phyloP scores from a whole-genome alignment of 2,888 invertebrate genomes.

The Drosophila suboccidentalis region DNA sequence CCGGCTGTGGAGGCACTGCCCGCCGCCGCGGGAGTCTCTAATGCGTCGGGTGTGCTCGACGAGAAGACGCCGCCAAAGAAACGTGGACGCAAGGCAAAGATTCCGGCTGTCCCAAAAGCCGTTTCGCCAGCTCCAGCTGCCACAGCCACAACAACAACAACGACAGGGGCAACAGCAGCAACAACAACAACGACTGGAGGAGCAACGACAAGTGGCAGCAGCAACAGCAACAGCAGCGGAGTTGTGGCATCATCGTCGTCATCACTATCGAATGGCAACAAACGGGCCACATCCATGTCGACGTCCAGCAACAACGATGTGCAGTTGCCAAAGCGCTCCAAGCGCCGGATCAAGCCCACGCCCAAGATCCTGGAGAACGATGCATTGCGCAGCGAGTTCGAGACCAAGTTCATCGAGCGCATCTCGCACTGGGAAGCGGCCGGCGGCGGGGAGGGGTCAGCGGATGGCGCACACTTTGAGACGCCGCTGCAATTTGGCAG shows the following conservation, averaged over 20 bases:
- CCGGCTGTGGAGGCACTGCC: background rate
- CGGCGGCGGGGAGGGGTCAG: slow-evolving; percentile 15
- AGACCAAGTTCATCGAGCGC: slow-evolving; percentile 87
- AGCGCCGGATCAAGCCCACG: slow-evolving; percentile 89
- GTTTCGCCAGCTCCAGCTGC: background rate
- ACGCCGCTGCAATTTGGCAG: slow-evolving; percentile 63
- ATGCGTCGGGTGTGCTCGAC: slow-evolving; percentile 37
- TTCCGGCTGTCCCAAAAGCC: background rate
- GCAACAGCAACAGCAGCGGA: background rate
- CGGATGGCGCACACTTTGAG: slow-evolving; percentile 44
- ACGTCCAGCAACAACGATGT: slow-evolving; percentile 15
- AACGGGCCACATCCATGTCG: slow-evolving; percentile 33
- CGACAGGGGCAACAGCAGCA: slow-evolving; percentile 21
- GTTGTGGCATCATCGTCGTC: background rate
- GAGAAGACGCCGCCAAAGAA: slow-evolving; percentile 84
- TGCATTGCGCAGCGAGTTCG: slow-evolving; percentile 87
- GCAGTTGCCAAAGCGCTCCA: slow-evolving; percentile 85
- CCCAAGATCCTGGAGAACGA: slow-evolving; percentile 89
- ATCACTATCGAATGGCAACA: slow-evolving; percentile 57
- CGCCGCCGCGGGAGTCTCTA: background rate
- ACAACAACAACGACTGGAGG: no score
- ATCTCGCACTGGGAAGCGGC: slow-evolving; percentile 84
- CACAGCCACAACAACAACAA: slow-evolving; percentile 26
- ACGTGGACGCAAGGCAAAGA: slow-evolving; percentile 84
- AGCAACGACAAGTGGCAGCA: background rate